phyloP scores from a whole-genome alignment of 2,113 vertebrate species.

The Lasiurus borealis region DNA sequence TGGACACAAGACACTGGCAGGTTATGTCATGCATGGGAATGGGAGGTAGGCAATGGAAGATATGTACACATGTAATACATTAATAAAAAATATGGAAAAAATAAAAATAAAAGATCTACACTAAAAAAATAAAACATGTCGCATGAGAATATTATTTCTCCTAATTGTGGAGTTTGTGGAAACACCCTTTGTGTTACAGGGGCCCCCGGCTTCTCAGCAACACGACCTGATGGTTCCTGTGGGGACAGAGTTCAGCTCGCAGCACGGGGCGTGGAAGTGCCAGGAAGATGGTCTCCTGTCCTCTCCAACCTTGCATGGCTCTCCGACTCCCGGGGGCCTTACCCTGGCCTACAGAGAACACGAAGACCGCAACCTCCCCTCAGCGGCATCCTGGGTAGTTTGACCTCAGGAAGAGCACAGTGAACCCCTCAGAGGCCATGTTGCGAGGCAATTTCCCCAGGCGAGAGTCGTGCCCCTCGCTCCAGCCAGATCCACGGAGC shows the following conservation, averaged over 20 bases:
- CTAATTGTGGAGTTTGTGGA: not conserved
- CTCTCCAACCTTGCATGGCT: not conserved
- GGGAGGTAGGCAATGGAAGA: too few relatives aligned
- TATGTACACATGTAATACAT: too few relatives aligned
- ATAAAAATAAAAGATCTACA: too few relatives aligned
- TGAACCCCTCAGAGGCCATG: not conserved
- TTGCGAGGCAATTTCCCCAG: not conserved
- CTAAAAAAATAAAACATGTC: not conserved
- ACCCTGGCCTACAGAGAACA: not conserved
- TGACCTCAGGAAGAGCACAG: not conserved
- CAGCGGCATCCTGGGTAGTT: not conserved
- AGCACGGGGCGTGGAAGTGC: too few relatives aligned
- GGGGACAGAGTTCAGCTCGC: not conserved
- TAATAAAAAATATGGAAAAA: too few relatives aligned
- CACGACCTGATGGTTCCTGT: not conserved
- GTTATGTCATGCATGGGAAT: too few relatives aligned
- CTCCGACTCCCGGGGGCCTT: not conserved
- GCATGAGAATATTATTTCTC: not conserved
- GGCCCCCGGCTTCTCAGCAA: not conserved
- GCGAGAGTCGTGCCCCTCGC: not conserved
- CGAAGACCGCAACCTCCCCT: not conserved
- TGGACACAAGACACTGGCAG: too few relatives aligned
- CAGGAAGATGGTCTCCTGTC: not conserved
- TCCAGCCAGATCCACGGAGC: not conserved
- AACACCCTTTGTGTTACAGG: not conserved